Conservation (phyloP, 2,888 invertebrate species). For the Drosophila kanekoi region DNA sequence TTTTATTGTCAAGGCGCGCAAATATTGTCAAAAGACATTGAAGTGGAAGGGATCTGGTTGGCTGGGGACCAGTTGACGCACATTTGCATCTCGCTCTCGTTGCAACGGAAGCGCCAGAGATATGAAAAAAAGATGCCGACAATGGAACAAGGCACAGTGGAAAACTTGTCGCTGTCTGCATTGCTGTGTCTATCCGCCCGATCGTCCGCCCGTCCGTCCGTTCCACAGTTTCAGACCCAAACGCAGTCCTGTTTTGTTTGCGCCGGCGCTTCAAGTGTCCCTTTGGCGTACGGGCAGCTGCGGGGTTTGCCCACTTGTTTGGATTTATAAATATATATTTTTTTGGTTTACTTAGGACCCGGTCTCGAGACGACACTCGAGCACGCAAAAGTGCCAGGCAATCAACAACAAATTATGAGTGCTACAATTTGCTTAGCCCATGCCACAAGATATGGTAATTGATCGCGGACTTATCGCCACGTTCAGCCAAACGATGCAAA, state of each 20-base stretch:
- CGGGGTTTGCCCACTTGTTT: constrained; percentile 65
- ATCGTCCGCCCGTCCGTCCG: background rate
- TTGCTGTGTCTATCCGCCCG: background rate
- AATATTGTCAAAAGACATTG: constrained; percentile 78
- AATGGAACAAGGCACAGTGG: constrained; percentile 35
- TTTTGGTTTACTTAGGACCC: constrained; percentile 70
- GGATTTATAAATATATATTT: constrained; percentile 70
- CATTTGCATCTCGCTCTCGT: constrained; percentile 71
- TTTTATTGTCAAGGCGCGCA: constrained; percentile 80
- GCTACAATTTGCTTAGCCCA: constrained; percentile 69
- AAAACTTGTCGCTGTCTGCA: constrained; percentile 39
- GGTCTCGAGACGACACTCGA: constrained; percentile 37
- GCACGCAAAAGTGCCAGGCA: constrained; percentile 71
- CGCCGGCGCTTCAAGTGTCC: constrained; percentile 78
- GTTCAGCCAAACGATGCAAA: constrained; percentile 57
- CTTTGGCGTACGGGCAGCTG: constrained; percentile 51
- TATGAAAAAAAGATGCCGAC: constrained; percentile 77
- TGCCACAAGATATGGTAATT: constrained; percentile 50
- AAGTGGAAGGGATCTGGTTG: constrained; percentile 16
- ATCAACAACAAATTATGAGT: constrained; percentile 81
- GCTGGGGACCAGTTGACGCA: constrained; percentile 14
- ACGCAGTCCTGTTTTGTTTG: constrained; percentile 68
- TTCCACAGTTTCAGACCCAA: constrained; percentile 18
- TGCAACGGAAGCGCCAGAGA: constrained; percentile 79
- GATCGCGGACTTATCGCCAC: constrained; percentile 36